Evolutionary conservation across 2,888 invertebrate species (phyloP).

Genomic region (Polyploca ridens): DNA sequence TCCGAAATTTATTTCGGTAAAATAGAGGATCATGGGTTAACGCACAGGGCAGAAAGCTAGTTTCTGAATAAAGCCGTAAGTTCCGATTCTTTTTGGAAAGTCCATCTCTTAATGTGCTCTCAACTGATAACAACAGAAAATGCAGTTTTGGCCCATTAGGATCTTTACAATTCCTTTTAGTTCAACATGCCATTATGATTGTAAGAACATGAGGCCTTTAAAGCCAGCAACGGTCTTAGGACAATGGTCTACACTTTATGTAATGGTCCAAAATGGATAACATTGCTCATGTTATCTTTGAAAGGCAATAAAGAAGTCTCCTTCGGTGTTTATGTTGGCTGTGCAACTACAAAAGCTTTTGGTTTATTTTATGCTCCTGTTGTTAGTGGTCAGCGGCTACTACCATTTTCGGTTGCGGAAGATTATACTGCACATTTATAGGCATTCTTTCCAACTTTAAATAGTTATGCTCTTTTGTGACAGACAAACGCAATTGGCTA

Average conservation of each 20-base stretch:
- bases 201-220: conserved; percentile 20
- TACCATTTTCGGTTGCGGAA: neutral
- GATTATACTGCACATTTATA: no score
- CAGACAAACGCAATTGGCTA: neutral
- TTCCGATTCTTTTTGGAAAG: neutral
- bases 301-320: conserved; percentile 74
- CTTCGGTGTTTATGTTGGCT: conserved; percentile 66
- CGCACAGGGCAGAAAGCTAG: no score
- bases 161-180: conserved; percentile 5
- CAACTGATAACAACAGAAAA: conserved; percentile 5
- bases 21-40: no score
- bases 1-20: no score
- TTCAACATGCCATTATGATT: conserved; percentile 20
- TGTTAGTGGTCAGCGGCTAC: neutral
- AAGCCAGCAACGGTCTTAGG: conserved; percentile 38
- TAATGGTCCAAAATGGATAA: conserved; percentile 74
- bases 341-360: conserved; percentile 50
- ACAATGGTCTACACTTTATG: conserved; percentile 73
- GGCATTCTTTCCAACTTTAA: neutral
- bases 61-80: neutral
- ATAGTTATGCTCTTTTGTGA: neutral
- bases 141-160: neutral
- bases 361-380: conserved; percentile 10
- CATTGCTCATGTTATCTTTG: conserved; percentile 66
- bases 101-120: neutral